Percentiles rank a stretch among this genome's conserved stretches.
Conservation (phyloP, 2,113 vertebrate genomes). For the Rynchops niger region DNA sequence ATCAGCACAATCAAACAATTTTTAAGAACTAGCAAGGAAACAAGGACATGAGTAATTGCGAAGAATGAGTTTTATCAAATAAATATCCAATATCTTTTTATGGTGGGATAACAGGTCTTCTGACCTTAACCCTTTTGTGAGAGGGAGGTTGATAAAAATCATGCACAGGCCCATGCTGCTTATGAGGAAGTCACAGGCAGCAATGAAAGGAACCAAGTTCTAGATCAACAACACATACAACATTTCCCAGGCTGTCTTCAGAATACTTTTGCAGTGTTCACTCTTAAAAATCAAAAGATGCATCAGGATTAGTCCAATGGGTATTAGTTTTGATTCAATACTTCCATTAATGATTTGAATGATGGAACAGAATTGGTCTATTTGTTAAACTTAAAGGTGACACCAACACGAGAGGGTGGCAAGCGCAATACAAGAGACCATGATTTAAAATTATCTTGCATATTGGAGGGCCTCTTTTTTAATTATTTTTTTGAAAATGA, state of each 20-base stretch:
- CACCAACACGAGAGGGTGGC: not conserved
- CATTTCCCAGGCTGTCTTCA: not conserved
- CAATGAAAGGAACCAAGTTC: not conserved
- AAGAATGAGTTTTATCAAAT: not conserved
- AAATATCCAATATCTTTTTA: not conserved
- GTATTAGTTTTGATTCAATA: not conserved
- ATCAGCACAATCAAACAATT: not conserved
- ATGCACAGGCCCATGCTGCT: not conserved
- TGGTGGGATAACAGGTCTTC: not conserved
- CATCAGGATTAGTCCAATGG: not conserved
- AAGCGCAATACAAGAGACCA: not conserved
- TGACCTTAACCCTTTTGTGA: not conserved
- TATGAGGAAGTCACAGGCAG: not conserved
- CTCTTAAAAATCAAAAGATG: not conserved
- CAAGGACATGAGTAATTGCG: not conserved
- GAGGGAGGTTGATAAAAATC: not conserved
- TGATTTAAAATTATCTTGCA: not conserved
- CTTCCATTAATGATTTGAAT: not conserved
- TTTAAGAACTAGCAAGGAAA: not conserved
- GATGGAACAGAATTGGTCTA: not conserved
- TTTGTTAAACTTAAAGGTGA: not conserved
- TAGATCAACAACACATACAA: not conserved
- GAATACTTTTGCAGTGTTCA: not conserved
- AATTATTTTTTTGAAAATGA: no score
- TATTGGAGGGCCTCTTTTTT: accelerated